These are phyloP conservation scores for Parnassius glacialis DNA, from an alignment of 2,888 invertebrate species.

Conservation along the genomic window DNA sequence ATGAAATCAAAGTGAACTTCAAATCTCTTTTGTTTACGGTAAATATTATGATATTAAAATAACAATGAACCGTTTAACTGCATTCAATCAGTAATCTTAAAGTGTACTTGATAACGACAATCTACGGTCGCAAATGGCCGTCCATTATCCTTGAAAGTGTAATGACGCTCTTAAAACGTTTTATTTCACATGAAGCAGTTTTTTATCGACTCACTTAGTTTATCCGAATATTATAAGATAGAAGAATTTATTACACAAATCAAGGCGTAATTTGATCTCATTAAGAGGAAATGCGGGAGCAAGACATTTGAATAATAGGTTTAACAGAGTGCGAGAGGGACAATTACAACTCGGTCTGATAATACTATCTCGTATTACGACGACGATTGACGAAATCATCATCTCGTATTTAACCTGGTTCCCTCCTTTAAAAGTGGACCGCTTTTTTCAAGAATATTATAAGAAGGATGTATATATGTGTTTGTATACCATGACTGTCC, in stretches of 20 bases:
- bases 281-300: background rate
- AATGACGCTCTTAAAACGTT: constrained; percentile 13
- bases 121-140: constrained; percentile 13
- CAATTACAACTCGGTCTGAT: too few relatives aligned
- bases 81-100: constrained; percentile 12
- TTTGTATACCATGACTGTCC: too few relatives aligned
- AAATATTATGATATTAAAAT: constrained; percentile 13
- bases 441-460: too few relatives aligned
- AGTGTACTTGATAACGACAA: constrained; percentile 12
- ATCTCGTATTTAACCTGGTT: too few relatives aligned
- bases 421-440: too few relatives aligned
- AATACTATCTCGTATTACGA: too few relatives aligned
- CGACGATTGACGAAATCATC: too few relatives aligned
- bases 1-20: background rate
- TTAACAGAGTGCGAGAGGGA: too few relatives aligned
- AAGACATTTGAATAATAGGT: too few relatives aligned
- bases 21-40: constrained; percentile 3
- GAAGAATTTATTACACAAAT: constrained; percentile 1
- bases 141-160: constrained; percentile 16
- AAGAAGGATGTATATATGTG: too few relatives aligned
- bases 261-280: background rate
- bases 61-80: constrained; percentile 12
- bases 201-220: constrained; percentile 13
- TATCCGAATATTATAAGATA: background rate
- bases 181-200: constrained; percentile 6